A percentile compares a stretch with the other conserved stretches of the same genome.
These are phyloP conservation scores for Hyperopisus bebe DNA, from an alignment of 2,113 vertebrate genomes.

Conservation along the genomic window DNA sequence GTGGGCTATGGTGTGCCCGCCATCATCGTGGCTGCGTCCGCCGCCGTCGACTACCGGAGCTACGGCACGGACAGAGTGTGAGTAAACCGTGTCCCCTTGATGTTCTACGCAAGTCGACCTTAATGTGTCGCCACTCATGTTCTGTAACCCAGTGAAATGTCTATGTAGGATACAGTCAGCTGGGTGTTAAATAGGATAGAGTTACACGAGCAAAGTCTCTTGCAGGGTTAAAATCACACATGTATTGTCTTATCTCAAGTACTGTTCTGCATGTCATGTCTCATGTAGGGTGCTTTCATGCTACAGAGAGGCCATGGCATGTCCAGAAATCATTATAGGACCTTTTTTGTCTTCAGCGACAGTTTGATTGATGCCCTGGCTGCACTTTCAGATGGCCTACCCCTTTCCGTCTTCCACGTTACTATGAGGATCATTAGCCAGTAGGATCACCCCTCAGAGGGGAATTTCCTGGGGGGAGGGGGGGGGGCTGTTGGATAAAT, in stretches of 20 bases:
- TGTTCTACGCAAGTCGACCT: background rate
- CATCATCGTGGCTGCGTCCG: slow-evolving; percentile 85
- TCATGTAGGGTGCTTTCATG: background rate
- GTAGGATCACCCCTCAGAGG: background rate
- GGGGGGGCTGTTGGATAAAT: background rate
- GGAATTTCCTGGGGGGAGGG: background rate
- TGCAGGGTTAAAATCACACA: background rate
- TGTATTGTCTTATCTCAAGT: background rate
- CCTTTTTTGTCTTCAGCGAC: background rate
- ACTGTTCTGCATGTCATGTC: background rate
- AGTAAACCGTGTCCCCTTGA: slow-evolving; percentile 48
- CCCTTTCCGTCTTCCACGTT: background rate
- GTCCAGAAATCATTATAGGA: background rate
- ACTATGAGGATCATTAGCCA: background rate
- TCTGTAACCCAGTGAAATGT: background rate
- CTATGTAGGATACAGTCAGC: background rate
- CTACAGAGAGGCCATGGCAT: background rate
- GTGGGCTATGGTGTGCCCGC: slow-evolving; percentile 92
- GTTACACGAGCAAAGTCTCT: background rate
- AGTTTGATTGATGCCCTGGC: background rate
- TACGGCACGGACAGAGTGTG: slow-evolving; percentile 94
- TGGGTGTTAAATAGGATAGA: background rate
- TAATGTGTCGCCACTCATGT: background rate
- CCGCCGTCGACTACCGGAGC: slow-evolving; percentile 90
- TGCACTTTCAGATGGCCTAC: background rate